Conservation (phyloP, 2,797 vertebrate species). For the Naso thynnoides region DNA sequence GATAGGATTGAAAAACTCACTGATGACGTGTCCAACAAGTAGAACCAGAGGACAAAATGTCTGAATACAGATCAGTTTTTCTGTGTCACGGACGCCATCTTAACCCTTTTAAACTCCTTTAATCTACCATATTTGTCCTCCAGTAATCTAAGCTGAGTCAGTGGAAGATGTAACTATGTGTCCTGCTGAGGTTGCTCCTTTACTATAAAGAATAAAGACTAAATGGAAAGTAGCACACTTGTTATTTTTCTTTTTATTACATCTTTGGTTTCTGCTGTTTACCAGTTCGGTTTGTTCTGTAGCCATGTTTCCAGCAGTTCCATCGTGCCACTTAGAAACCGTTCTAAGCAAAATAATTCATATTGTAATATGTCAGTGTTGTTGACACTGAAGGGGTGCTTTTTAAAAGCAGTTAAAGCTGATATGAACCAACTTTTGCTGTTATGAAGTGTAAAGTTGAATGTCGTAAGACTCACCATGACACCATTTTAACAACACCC, state of each 20-base stretch:
- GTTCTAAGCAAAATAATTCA: not conserved
- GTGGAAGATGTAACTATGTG: not conserved
- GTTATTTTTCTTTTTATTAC: too few species aligned
- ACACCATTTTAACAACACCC: not conserved
- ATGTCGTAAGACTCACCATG: not conserved
- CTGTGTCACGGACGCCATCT: not conserved
- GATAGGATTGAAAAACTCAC: conserved; percentile 12
- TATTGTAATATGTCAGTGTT: not conserved
- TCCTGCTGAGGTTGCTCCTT: not conserved
- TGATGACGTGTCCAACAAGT: not conserved
- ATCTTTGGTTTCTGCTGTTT: too few species aligned
- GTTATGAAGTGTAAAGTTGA: not conserved
- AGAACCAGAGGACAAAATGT: conserved; percentile 8
- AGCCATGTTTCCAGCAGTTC: not conserved
- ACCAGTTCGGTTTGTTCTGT: not conserved
- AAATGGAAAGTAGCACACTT: not conserved
- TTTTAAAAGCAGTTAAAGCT: not conserved
- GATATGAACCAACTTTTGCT: not conserved
- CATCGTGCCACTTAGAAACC: not conserved
- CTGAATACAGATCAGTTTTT: not conserved
- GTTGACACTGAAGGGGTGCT: not conserved
- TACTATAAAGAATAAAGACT: not conserved
- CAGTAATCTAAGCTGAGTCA: not conserved
- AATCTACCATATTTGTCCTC: conserved; percentile 3
- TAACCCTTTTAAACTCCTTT: not conserved